Evolutionary conservation across 2,113 vertebrate genomes (phyloP).

Genomic region (Fulica atra): DNA sequence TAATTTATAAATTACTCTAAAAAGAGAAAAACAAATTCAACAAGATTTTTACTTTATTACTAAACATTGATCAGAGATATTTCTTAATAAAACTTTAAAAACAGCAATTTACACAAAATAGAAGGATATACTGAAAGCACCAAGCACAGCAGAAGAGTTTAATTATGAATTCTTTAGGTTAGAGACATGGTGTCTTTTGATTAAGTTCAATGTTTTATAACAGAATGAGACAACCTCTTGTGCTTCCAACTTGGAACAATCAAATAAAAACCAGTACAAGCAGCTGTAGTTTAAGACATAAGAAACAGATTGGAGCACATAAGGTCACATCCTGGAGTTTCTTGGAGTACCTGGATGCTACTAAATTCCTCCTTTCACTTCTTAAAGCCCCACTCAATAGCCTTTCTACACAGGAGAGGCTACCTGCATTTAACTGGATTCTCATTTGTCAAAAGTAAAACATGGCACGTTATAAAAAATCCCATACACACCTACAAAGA

Average conservation of each 20-base stretch:
- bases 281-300: neutral
- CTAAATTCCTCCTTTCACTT: neutral
- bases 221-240: neutral
- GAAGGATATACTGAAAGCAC: neutral
- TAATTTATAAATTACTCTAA: conserved; percentile 95
- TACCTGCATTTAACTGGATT: neutral
- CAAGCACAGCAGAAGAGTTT: fast-evolving
- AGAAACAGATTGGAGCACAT: neutral
- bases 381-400: neutral
- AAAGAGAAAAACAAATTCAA: conserved; percentile 15
- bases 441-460: neutral
- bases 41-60: neutral
- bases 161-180: neutral
- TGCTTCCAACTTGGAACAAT: neutral
- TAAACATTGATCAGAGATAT: neutral
- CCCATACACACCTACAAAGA: neutral
- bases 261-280: neutral
- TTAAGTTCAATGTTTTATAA: neutral
- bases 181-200: neutral
- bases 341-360: neutral
- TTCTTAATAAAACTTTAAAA: neutral
- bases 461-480: neutral
- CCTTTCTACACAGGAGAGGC: neutral
- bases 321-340: neutral
- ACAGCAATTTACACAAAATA: neutral